A percentile compares a stretch with the other conserved stretches of the same genome.
phyloP scores from a whole-genome alignment of 1,140 invertebrate species.

The Papilio helenus region DNA sequence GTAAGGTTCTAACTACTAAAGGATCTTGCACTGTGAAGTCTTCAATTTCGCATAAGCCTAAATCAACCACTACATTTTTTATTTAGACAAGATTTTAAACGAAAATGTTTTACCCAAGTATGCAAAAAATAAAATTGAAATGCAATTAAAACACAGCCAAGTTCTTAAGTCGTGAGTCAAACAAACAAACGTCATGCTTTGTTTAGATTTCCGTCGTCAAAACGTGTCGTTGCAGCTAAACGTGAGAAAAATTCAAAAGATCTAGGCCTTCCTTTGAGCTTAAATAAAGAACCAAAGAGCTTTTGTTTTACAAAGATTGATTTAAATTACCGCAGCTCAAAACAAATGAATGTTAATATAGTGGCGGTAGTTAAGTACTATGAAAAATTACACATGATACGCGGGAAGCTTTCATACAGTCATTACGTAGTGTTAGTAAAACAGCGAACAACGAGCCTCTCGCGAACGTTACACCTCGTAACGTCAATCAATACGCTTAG shows the following conservation, averaged over 20 bases:
- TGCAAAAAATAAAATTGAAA: background rate
- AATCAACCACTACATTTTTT: too few relatives aligned
- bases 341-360: background rate
- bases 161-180: background rate
- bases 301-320: slow-evolving; percentile 1
- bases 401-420: too few relatives aligned
- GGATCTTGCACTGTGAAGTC: too few relatives aligned
- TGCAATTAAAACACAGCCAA: background rate
- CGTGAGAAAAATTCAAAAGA: slow-evolving; percentile 10
- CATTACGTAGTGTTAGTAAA: too few relatives aligned
- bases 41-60: too few relatives aligned
- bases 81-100: too few relatives aligned
- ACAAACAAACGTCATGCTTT: background rate
- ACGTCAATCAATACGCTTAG: too few relatives aligned
- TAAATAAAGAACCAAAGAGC: background rate
- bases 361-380: background rate
- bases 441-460: too few relatives aligned
- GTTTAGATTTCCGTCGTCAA: background rate
- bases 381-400: background rate
- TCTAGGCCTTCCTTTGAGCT: slow-evolving; percentile 26
- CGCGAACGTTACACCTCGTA: too few relatives aligned
- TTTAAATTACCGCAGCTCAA: background rate
- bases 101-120: too few relatives aligned
- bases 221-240: slow-evolving; percentile 19
- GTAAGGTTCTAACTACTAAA: too few relatives aligned